Evolutionary conservation across 1,140 invertebrate genomes (phyloP).

Genomic region (Teleopsis dalmanni): DNA sequence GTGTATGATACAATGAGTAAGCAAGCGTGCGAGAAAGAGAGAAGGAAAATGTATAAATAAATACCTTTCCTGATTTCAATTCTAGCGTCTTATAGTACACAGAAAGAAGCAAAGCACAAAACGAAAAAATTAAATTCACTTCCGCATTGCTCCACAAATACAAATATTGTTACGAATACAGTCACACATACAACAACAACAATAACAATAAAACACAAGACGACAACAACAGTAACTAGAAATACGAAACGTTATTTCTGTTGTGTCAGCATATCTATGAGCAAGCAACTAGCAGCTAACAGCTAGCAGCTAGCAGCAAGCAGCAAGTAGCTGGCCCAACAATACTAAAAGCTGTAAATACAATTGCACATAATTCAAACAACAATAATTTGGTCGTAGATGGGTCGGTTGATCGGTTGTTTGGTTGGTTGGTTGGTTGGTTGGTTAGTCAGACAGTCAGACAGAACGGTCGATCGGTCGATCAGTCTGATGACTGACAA

Average conservation of each 20-base stretch:
- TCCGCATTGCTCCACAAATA: conserved; percentile 40
- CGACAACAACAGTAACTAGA: conserved; percentile 2
- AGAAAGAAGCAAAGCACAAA: conserved; percentile 23
- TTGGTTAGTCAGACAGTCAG: not conserved
- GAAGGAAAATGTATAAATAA: not conserved
- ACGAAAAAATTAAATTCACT: conserved; percentile 45
- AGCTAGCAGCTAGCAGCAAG: not conserved
- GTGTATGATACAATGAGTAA: too few species aligned
- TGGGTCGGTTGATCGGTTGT: not conserved
- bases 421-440: not conserved
- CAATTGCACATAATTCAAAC: not conserved
- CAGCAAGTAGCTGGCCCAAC: not conserved
- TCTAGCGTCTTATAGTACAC: not conserved
- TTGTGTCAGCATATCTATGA: not conserved
- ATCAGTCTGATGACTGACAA: too few species aligned
- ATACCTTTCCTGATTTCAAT: not conserved
- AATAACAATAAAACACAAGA: conserved; percentile 1
- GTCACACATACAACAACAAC: conserved; percentile 6
- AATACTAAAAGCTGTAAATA: not conserved
- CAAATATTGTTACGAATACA: conserved; percentile 9
- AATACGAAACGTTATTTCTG: conserved; percentile 2
- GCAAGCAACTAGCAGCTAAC: not conserved
- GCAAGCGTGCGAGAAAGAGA: too few species aligned
- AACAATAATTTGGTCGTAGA: too few species aligned
- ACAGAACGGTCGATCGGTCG: too few species aligned